phyloP scores from a whole-genome alignment of 2,113 vertebrate genomes.

The Malurus melanocephalus region DNA sequence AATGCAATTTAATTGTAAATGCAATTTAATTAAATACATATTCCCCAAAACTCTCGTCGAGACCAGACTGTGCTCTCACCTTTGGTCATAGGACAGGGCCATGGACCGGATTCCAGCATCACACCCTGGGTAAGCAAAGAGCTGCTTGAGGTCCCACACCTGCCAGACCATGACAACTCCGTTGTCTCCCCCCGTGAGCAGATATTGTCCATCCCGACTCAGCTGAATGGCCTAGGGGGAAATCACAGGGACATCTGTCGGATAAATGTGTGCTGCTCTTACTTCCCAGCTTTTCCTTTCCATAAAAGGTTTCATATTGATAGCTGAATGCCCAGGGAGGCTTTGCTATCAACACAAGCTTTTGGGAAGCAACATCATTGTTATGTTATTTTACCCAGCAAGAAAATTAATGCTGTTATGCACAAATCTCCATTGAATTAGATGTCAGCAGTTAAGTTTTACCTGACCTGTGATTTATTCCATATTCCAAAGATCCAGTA shows the following conservation, averaged over 20 bases:
- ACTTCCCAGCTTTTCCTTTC: neutral
- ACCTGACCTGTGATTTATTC: conserved; percentile 16
- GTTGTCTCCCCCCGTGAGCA: conserved; percentile 90
- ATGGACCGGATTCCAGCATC: conserved; percentile 95
- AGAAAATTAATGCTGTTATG: neutral
- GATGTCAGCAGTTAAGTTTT: neutral
- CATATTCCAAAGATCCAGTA: neutral
- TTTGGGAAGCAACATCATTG: neutral
- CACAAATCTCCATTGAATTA: neutral
- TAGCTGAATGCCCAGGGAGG: neutral
- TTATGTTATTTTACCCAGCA: neutral
- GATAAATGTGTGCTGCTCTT: neutral
- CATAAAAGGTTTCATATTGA: neutral
- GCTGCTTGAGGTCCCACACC: conserved; percentile 85
- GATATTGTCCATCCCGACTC: conserved; percentile 94
- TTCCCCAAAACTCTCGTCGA: neutral
- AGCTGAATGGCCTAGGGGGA: conserved; percentile 86
- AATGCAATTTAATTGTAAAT: neutral
- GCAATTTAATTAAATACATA: neutral
- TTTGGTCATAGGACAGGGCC: conserved; percentile 95
- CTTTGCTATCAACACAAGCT: neutral
- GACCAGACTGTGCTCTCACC: conserved; percentile 70
- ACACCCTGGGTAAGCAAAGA: conserved; percentile 93
- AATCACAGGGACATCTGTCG: neutral
- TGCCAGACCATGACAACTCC: conserved; percentile 91